These are phyloP conservation scores for Arothron firmamentum DNA, from an alignment of 2,113 vertebrate genomes.

Conservation along the genomic window DNA sequence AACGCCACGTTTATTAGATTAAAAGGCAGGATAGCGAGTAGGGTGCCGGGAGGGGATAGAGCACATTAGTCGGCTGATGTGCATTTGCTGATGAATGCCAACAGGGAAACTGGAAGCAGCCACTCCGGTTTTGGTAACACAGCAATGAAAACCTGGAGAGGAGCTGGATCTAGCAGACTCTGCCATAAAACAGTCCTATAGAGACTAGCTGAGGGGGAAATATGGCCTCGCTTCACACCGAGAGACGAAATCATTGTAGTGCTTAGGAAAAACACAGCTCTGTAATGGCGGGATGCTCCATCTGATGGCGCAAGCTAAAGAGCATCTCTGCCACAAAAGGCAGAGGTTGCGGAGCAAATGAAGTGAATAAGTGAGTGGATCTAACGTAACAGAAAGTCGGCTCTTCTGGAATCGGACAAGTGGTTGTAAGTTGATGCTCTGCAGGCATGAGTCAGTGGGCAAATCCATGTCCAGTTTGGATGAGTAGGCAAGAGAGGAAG, in stretches of 20 bases:
- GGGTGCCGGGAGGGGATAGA: slow-evolving; percentile 19
- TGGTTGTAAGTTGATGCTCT: too few relatives aligned
- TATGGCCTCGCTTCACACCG: slow-evolving; percentile 60
- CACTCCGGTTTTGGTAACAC: slow-evolving; percentile 38
- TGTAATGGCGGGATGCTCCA: slow-evolving; percentile 61
- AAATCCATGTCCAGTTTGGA: slow-evolving; percentile 4
- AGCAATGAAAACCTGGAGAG: slow-evolving; percentile 37
- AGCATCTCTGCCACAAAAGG: slow-evolving; percentile 54
- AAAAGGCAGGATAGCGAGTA: slow-evolving; percentile 30
- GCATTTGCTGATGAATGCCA: slow-evolving; percentile 6
- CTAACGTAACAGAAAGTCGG: slow-evolving; percentile 53
- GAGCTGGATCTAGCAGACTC: slow-evolving; percentile 34
- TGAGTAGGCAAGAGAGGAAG: slow-evolving; percentile 35
- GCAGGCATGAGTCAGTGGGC: slow-evolving; percentile 22
- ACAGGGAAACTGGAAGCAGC: slow-evolving; percentile 12
- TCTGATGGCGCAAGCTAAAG: slow-evolving; percentile 57
- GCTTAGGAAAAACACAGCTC: slow-evolving; percentile 65
- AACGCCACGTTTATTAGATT: slow-evolving; percentile 58
- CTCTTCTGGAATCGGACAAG: slow-evolving; percentile 51
- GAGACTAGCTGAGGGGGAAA: slow-evolving; percentile 46
- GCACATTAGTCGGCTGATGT: slow-evolving; percentile 15
- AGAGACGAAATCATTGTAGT: slow-evolving; percentile 57
- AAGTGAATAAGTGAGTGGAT: slow-evolving; percentile 50
- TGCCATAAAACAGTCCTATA: slow-evolving; percentile 55
- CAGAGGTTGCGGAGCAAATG: slow-evolving; percentile 55